Conservation (phyloP, 2,113 vertebrate species). For the Tringa solitaria region DNA sequence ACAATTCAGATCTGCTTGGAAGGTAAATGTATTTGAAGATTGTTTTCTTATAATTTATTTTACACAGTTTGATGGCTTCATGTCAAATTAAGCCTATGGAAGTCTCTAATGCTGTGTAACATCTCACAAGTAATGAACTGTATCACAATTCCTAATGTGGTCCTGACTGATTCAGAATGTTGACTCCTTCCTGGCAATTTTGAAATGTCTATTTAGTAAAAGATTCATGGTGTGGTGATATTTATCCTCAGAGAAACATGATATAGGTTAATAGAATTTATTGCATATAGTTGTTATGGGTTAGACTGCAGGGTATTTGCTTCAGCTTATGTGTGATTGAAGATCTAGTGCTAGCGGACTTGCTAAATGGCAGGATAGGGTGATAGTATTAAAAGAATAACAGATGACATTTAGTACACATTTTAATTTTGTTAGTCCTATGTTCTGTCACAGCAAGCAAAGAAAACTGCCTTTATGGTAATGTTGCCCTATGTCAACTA, state of each 20-base stretch:
- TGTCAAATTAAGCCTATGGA: conserved; percentile 27
- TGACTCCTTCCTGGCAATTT: conserved; percentile 40
- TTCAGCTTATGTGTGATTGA: conserved; percentile 39
- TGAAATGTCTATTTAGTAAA: conserved; percentile 54
- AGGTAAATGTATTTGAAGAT: background rate
- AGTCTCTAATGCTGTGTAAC: background rate
- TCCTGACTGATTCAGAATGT: conserved; percentile 10
- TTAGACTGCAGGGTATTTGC: conserved; percentile 27
- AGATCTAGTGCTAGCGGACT: background rate
- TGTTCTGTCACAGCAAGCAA: background rate
- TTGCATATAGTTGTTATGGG: background rate
- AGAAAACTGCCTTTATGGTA: background rate
- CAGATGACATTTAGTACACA: background rate
- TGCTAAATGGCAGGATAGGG: background rate
- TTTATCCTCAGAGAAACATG: conserved; percentile 44
- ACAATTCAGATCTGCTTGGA: background rate
- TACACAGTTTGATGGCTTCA: conserved; percentile 4
- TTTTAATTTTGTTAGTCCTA: conserved; percentile 24
- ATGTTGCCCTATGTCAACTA: background rate
- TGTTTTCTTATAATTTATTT: conserved; percentile 6
- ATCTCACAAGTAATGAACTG: conserved; percentile 25
- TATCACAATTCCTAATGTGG: conserved; percentile 46
- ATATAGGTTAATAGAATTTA: conserved; percentile 48
- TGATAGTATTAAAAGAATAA: background rate
- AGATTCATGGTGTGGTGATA: conserved; percentile 33